Conservation (phyloP, 2,888 invertebrate genomes). For the Eristalis pertinax region DNA sequence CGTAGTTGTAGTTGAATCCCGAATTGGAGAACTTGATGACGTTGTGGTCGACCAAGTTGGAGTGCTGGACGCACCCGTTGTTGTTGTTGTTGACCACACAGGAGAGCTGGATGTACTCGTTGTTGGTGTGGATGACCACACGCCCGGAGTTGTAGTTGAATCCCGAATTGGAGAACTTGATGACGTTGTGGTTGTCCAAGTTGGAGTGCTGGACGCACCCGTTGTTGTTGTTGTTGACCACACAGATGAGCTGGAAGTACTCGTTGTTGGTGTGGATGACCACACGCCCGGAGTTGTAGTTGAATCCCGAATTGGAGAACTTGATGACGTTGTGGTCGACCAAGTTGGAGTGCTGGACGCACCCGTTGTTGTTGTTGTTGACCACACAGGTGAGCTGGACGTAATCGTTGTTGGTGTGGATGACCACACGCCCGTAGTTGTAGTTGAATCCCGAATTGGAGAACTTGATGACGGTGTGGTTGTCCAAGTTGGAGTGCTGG, state of each 20-base stretch:
- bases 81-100: neutral
- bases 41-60: neutral
- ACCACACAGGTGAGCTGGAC: neutral
- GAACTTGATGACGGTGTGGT: neutral
- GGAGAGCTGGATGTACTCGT: neutral
- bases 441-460: neutral
- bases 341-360: neutral
- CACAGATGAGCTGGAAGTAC: neutral
- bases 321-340: neutral
- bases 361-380: neutral
- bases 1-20: neutral
- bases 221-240: neutral
- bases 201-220: neutral
- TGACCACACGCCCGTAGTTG: neutral
- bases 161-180: neutral
- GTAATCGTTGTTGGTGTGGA: no score
- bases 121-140: neutral
- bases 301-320: no score
- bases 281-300: neutral
- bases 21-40: neutral
- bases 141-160: neutral
- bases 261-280: neutral
- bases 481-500: neutral
- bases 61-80: neutral
- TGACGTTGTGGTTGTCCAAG: neutral